Evolutionary conservation across 2,888 invertebrate species (phyloP).

Genomic region (Agrochola lychnidis): DNA sequence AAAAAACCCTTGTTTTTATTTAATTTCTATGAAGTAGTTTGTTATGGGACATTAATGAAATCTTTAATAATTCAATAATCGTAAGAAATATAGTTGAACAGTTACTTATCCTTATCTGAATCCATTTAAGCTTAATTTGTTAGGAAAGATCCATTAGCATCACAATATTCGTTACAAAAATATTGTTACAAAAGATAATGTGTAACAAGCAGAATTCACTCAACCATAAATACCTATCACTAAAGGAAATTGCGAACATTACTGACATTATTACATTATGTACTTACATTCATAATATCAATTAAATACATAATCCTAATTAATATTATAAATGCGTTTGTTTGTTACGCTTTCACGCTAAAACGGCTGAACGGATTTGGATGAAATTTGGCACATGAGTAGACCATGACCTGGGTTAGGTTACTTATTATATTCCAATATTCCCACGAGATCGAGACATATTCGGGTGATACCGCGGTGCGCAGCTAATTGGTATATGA

Average conservation of each 20-base stretch:
- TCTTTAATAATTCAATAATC: background rate
- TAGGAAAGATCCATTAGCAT: background rate
- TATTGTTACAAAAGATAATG: background rate
- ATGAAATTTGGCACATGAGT: background rate
- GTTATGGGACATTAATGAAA: background rate
- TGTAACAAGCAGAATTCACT: background rate
- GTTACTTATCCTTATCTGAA: background rate
- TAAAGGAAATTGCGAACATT: background rate
- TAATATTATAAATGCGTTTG: background rate
- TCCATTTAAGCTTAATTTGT: background rate
- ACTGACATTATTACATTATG: conserved; percentile 1
- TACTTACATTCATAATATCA: conserved; percentile 11
- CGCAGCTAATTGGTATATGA: conserved; percentile 10
- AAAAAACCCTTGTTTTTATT: background rate
- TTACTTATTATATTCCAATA: background rate
- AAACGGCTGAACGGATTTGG: background rate
- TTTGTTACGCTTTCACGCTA: background rate
- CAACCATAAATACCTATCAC: background rate
- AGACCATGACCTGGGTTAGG: too few species aligned
- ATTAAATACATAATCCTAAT: background rate
- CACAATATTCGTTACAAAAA: conserved; percentile 10
- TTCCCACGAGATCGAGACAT: background rate
- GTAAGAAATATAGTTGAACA: background rate
- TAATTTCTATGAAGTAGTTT: background rate
- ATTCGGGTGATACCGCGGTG: background rate